Evolutionary conservation across 2,797 vertebrate species (phyloP).

Genomic region (Acanthurus leucopareius): DNA sequence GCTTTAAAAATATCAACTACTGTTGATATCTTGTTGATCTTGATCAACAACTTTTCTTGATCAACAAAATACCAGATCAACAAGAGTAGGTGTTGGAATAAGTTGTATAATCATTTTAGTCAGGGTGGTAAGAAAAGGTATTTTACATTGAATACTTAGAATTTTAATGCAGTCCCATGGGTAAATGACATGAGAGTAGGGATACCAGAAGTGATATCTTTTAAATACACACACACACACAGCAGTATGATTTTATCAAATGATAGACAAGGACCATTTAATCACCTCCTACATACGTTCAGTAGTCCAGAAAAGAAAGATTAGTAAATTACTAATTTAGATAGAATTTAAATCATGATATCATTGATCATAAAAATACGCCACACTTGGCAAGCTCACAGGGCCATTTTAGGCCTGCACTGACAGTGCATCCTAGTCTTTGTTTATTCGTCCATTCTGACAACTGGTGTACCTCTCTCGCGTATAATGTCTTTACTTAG

Average conservation of each 20-base stretch:
- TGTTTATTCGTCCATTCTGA: slow-evolving; percentile 82
- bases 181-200: slow-evolving; percentile 23
- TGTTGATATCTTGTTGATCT: not conserved
- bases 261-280: slow-evolving; percentile 25
- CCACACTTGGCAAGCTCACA: slow-evolving; percentile 84
- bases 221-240: not conserved
- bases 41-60: not conserved
- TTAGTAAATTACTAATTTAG: not conserved
- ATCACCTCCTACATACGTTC: not conserved
- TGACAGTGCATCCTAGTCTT: slow-evolving; percentile 84
- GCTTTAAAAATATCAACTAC: not conserved
- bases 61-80: not conserved
- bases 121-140: not conserved
- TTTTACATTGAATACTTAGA: not conserved
- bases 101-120: not conserved
- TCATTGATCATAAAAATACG: slow-evolving; percentile 83
- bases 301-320: not conserved
- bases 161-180: slow-evolving; percentile 8
- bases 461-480: slow-evolving; percentile 61
- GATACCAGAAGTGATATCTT: slow-evolving; percentile 11
- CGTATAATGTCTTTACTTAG: slow-evolving; percentile 38
- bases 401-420: slow-evolving; percentile 87
- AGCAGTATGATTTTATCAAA: slow-evolving; percentile 30
- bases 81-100: not conserved
- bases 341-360: slow-evolving; percentile 38